Base-by-base conservation (phyloP, 2,113 vertebrate genomes). In the Manacus vitellinus region DNA sequence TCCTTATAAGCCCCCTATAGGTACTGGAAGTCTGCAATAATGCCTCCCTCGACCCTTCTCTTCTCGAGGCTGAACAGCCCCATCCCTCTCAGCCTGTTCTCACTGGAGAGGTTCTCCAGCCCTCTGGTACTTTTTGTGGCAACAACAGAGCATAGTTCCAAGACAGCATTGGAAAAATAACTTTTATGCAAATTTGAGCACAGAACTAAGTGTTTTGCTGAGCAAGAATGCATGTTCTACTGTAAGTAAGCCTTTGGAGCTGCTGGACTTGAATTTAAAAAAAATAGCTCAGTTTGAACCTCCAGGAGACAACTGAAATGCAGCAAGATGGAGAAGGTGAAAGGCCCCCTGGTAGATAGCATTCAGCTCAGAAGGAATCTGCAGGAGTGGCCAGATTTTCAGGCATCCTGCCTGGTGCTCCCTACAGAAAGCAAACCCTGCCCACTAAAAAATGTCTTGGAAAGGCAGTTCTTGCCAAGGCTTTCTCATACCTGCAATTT, bases 391-490 rank as follows among this genome's bases (percentile, higher is more conserved):
- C 11, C 20, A 28, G 24, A 63, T 84, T 94, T 81, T 47, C 18
- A 80, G 43, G 19, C 9, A 35, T 0, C 0, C 1, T 71, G 1
- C 24, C 33, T 63, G 10, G 24, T 61, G 27, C 0, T 1, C 12
- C 12, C 23, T 30, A 22, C 19, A 43, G 47, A 70, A 91, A 73
- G 41, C 6, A 82, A 93, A 39, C 3, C 4, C 7, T 58, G 12
- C 4, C 19, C 24, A 63, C 16, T 14, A 66, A 76, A 87, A 85
- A 16, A 2, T 14, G 37, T 2, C 10, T 28, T 2, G 3, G 41
- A 68, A 81, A 89, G 44, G 49, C 4, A 72, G 23, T 49, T 76
- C 25, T 88, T 1, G 1, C 8, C 12, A 21, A 65, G 19, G 62
- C 17, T 52, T 76, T 58, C 73, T 79, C 46, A 70, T 30, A 66